Evolutionary conservation across 2,797 vertebrate species (phyloP).

Genomic region (Coregonus sp.): DNA sequence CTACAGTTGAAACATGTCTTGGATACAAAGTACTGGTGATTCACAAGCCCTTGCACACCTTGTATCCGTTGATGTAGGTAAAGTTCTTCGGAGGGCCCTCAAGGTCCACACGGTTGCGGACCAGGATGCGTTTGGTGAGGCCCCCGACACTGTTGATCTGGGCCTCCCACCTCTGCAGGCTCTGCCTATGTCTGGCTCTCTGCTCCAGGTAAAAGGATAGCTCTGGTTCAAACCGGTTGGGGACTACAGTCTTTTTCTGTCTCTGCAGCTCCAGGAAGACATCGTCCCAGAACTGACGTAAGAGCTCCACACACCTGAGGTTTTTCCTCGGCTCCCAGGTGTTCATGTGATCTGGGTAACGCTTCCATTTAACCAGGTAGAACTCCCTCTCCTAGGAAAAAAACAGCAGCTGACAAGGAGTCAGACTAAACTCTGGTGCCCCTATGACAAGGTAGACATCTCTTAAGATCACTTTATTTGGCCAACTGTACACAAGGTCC

Average conservation of each 20-base stretch:
- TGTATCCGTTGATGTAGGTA: conserved; percentile 81
- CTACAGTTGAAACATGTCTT: not conserved
- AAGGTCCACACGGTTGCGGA: conserved; percentile 82
- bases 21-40: not conserved
- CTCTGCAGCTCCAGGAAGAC: conserved; percentile 66
- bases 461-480: not conserved
- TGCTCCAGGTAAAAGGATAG: conserved; percentile 68
- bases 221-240: conserved; percentile 64
- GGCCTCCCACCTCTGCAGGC: conserved; percentile 72
- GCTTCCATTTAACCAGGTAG: conserved; percentile 82
- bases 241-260: conserved; percentile 40
- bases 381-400: conserved; percentile 69
- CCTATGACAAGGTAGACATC: not conserved
- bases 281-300: conserved; percentile 79
- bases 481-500: not conserved
- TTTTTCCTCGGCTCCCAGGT: conserved; percentile 81
- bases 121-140: conserved; percentile 72
- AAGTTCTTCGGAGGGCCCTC: conserved; percentile 76
- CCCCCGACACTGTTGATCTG: conserved; percentile 73
- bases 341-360: conserved; percentile 72
- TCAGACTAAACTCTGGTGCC: not conserved
- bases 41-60: conserved; percentile 70
- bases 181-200: conserved; percentile 76
- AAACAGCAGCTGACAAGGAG: not conserved
- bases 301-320: conserved; percentile 73